phyloP scores from a whole-genome alignment of 2,888 invertebrate genomes.

The Acleris laterana region DNA sequence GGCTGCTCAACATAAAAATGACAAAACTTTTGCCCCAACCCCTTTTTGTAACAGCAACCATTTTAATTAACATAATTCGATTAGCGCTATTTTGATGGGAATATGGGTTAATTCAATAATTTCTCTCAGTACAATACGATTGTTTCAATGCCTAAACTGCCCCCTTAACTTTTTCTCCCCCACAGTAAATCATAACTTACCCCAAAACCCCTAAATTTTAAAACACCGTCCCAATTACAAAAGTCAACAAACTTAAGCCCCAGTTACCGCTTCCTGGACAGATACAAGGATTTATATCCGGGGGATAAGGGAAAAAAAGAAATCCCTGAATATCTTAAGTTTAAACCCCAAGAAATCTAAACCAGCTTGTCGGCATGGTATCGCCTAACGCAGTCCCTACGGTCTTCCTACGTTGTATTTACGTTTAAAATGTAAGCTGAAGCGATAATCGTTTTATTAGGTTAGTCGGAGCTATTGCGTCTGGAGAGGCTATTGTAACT shows the following conservation, averaged over 20 bases:
- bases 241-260: slow-evolving; percentile 36
- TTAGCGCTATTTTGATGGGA: too few species aligned
- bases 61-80: too few species aligned
- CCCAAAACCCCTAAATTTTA: slow-evolving; percentile 20
- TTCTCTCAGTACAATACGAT: too few species aligned
- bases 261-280: slow-evolving; percentile 30
- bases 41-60: too few species aligned
- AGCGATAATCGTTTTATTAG: too few species aligned
- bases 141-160: too few species aligned
- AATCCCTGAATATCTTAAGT: slow-evolving; percentile 42
- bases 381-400: slow-evolving; percentile 56
- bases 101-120: too few species aligned
- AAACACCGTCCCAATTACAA: slow-evolving; percentile 22
- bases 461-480: too few species aligned
- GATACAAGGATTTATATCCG: slow-evolving; percentile 33
- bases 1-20: too few species aligned
- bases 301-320: slow-evolving; percentile 30
- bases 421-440: slow-evolving; percentile 36
- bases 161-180: not conserved
- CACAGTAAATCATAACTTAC: slow-evolving; percentile 18
- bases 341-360: slow-evolving; percentile 53
- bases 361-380: slow-evolving; percentile 54
- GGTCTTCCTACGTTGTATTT: slow-evolving; percentile 45
- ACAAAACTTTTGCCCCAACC: too few species aligned
- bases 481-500: too few species aligned